Evolutionary conservation across 1,140 invertebrate species (phyloP).

Genomic region (Prorops nasuta): DNA sequence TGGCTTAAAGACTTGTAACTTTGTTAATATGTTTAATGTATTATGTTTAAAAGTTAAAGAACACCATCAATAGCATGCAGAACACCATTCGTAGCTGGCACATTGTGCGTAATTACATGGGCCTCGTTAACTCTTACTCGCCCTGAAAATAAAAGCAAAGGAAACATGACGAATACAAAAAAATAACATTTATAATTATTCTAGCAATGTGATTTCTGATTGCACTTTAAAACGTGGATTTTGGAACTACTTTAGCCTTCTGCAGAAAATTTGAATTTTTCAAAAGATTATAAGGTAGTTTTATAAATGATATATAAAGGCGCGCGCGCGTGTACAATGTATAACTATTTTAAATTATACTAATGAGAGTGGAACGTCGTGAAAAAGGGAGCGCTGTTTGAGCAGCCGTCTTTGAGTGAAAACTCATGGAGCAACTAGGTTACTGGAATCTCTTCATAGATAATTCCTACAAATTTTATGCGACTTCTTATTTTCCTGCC

Average conservation of each 20-base stretch:
- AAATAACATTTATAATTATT: too few relatives aligned
- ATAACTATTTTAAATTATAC: too few relatives aligned
- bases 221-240: too few relatives aligned
- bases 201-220: too few relatives aligned
- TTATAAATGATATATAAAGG: too few relatives aligned
- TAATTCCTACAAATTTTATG: neutral
- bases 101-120: slow-evolving; percentile 74
- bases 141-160: slow-evolving; percentile 61
- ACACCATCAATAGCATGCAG: slow-evolving; percentile 81
- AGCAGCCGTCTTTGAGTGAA: too few relatives aligned
- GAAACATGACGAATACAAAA: neutral
- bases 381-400: slow-evolving; percentile 5
- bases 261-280: too few relatives aligned
- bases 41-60: slow-evolving; percentile 51
- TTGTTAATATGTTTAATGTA: neutral
- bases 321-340: too few relatives aligned
- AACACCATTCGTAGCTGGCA: slow-evolving; percentile 85
- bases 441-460: slow-evolving; percentile 6
- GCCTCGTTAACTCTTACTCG: slow-evolving; percentile 79
- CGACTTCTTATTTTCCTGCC: neutral
- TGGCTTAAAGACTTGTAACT: neutral
- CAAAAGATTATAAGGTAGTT: too few relatives aligned
- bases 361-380: neutral
- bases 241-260: too few relatives aligned
- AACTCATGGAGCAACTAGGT: slow-evolving; percentile 7